Evolutionary conservation across 2,113 vertebrate genomes (phyloP), one percentile per base, ranked within the genome.

Genomic region (Caloenas nicobarica): DNA sequence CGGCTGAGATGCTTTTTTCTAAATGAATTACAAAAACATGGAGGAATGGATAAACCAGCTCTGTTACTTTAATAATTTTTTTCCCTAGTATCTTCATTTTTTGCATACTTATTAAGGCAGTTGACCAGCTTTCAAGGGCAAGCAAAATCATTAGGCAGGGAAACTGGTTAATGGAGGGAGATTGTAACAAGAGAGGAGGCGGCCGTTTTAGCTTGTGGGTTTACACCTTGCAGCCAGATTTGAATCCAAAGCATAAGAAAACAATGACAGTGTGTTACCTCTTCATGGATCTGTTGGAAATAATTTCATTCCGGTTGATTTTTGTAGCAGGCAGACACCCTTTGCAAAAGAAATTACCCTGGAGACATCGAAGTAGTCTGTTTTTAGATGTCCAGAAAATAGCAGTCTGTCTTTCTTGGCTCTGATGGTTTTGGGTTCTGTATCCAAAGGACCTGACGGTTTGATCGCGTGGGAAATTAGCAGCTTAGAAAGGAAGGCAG

Each of bases 1-100:
- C 28, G n/a, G 66, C 69, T 89, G 74, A 87, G 83, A 94, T 89
- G 54, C 21, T 83, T 81, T 82, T 91, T 92, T 92, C 56, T 81
- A 88, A 95, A 71, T 72, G 51, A 88, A 89, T 93, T 85, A 71
- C 28, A 51, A 86, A 96, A 87, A 23, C 10, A 29, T 24, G 36
- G 40, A 87, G 72, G 69, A 86, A 80, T 69, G 86, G 33, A 34
- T 91, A 40, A 80, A 68, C 44, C 9, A 3, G 9, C 28, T 91
- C 79, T 23, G 46, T 72, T 92, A 51, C 61, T 85, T 89, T 48
- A 90, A 74, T 86, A 86, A 57, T 87, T 88, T 89, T 46, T 92
- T 34, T 95, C 57, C 53, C 31, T 79, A 48, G 66, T 40, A 34
- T 79, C 61, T 87, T 89, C 64, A 40, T 48, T 86, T 90, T 89